Conservation (phyloP, 2,888 invertebrate species). For the Spicauda simplicius region DNA sequence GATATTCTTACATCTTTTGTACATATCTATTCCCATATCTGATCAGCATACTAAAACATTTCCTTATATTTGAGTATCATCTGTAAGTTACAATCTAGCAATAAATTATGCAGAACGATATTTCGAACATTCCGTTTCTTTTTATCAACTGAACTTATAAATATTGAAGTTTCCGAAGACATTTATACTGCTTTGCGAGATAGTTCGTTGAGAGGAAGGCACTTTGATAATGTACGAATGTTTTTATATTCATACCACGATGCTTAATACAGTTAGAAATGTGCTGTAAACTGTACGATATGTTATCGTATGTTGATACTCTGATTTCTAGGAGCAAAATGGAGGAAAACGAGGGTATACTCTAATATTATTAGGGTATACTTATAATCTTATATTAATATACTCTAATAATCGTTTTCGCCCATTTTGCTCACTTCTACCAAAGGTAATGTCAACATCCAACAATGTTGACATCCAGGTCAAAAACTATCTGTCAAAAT, state of each 20-base stretch:
- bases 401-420: too few species aligned
- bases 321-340: too few species aligned
- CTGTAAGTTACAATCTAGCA: conserved; percentile 3
- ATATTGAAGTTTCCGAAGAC: conserved; percentile 10
- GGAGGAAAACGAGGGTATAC: too few species aligned
- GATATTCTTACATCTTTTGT: too few species aligned
- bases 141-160: conserved; percentile 11
- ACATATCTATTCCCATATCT: neutral
- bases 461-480: too few species aligned
- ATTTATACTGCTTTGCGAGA: conserved; percentile 6
- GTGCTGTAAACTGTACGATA: neutral
- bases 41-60: conserved; percentile 3
- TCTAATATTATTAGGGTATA: too few species aligned
- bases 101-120: conserved; percentile 12
- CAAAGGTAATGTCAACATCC: too few species aligned
- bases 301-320: too few species aligned
- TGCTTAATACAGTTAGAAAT: neutral
- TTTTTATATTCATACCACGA: conserved; percentile 1
- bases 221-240: neutral
- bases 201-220: neutral
- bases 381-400: too few species aligned
- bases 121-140: conserved; percentile 12
- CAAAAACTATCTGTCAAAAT: too few species aligned
- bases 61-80: neutral
- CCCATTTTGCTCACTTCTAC: too few species aligned